Base-by-base conservation (phyloP, 2,888 invertebrate genomes). In the Anthrax anthrax region DNA sequence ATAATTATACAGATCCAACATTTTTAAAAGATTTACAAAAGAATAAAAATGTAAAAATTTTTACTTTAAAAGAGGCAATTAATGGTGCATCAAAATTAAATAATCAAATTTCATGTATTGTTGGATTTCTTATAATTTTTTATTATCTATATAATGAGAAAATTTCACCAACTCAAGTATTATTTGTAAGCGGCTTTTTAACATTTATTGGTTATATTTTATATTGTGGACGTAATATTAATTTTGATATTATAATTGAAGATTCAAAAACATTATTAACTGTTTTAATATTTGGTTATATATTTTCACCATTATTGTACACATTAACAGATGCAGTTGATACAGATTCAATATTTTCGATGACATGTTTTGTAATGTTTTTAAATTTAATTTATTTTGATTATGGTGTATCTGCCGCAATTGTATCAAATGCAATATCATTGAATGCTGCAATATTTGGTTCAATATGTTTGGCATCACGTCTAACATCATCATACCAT, bases 331-430 rank as follows among this genome's bases (percentile, higher is more conserved):
- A 92, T 62, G 92, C 95, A 0, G 88, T 98, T 3, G 94, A 94
- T 60, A 96, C 96, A 0, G 96, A 98, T 61, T 95, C 97, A 0
- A 95, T 98, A 60, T 95, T 92, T 60, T 89, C 92, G 2, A 89
- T 86, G 77, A 80, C 95, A 0, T 81, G 85, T 18, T 73, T 88
- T 14, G 88, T 94, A 80, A 79, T 96, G 72, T 60, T 87, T 0
- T 68, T 87, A 1, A 95, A 97, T 72, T 72, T 97, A 50, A 76
- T 89, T 55, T 94, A 94, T 61, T 90, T 87, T 60, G 91, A 97
- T 63, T 98, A 97, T 60, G 90, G 89, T 6, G 76, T 89, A 0
- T 57, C 63, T 16, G 87, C 84, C 3, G 86, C 90, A 1, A 81
- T 95, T 49, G 88, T 95, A 0, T 92, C 92, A 0, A 87, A 84